Evolutionary conservation across 2,888 invertebrate species (phyloP).

Genomic region (Troides aeacus): DNA sequence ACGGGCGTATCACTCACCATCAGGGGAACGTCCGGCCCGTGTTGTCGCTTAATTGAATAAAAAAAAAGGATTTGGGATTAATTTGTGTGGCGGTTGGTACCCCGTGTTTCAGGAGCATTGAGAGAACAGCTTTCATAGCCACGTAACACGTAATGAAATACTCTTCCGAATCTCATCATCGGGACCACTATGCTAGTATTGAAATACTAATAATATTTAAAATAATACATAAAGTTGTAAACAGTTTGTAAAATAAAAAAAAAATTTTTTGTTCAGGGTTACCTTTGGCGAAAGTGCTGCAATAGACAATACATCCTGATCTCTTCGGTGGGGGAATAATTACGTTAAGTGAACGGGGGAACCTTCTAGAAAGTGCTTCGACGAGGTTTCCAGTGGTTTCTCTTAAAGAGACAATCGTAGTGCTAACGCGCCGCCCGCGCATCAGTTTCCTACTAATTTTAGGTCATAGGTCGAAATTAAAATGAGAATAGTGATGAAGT

Average conservation of each 20-base stretch:
- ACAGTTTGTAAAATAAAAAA: not conserved
- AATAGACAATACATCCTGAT: conserved; percentile 40
- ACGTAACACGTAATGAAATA: too few relatives aligned
- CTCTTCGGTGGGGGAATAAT: conserved; percentile 38
- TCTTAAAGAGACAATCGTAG: conserved; percentile 33
- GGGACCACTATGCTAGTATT: too few relatives aligned
- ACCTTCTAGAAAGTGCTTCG: conserved; percentile 76
- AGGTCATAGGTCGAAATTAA: conserved; percentile 42
- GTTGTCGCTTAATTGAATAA: too few relatives aligned
- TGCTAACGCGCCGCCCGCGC: conserved; percentile 42
- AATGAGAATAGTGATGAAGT: not conserved
- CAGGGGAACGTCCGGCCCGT: too few relatives aligned
- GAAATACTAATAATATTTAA: too few relatives aligned
- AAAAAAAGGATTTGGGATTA: too few relatives aligned
- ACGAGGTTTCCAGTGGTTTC: conserved; percentile 45
- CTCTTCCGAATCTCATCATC: too few relatives aligned
- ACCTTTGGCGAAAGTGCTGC: conserved; percentile 41
- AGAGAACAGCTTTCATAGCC: too few relatives aligned
- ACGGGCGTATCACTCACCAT: too few relatives aligned
- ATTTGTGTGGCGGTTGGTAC: too few relatives aligned
- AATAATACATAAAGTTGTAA: too few relatives aligned
- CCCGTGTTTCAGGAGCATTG: too few relatives aligned
- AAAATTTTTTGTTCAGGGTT: not conserved
- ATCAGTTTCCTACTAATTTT: conserved; percentile 67
- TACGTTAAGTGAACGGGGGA: conserved; percentile 36